These are phyloP conservation scores for Lycodopsis pacificus DNA, from an alignment of 2,797 vertebrate genomes.

Conservation along the genomic window DNA sequence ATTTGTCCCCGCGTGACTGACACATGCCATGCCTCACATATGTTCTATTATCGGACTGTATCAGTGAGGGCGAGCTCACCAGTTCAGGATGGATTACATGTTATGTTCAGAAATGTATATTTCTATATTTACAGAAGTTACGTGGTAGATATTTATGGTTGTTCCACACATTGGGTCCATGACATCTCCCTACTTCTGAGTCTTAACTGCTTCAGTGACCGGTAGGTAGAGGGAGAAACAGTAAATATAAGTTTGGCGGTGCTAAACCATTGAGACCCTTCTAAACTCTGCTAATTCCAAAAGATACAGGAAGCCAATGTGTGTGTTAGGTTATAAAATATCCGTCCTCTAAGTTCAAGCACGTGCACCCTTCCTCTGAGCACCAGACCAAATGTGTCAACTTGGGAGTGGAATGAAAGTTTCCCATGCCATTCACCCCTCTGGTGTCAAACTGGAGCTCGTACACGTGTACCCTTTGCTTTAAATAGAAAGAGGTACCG, in stretches of 20 bases:
- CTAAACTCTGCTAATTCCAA: no score
- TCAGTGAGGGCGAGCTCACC: conserved; percentile 5
- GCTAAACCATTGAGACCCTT: neutral
- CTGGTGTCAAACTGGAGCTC: conserved; percentile 5
- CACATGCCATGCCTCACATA: conserved; percentile 65
- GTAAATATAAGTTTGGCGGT: neutral
- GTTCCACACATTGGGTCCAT: neutral
- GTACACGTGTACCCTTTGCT: conserved; percentile 33
- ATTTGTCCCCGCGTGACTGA: conserved; percentile 59
- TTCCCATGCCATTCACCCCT: conserved; percentile 25
- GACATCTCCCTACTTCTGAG: neutral
- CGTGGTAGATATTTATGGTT: neutral
- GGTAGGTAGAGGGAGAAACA: neutral
- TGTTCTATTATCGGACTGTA: conserved; percentile 56
- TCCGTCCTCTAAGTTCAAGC: neutral
- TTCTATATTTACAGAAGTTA: neutral
- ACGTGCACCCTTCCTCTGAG: conserved; percentile 8
- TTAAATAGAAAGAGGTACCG: conserved; percentile 66
- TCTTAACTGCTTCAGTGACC: neutral
- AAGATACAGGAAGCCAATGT: neutral
- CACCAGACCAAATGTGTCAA: conserved; percentile 29
- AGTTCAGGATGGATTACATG: neutral
- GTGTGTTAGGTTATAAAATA: neutral
- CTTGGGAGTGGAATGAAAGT: conserved; percentile 27
- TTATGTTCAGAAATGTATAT: neutral